Evolutionary conservation across 1,140 invertebrate genomes (phyloP), one percentile per base, ranked within the genome.

Genomic region (Drosophila erecta): DNA sequence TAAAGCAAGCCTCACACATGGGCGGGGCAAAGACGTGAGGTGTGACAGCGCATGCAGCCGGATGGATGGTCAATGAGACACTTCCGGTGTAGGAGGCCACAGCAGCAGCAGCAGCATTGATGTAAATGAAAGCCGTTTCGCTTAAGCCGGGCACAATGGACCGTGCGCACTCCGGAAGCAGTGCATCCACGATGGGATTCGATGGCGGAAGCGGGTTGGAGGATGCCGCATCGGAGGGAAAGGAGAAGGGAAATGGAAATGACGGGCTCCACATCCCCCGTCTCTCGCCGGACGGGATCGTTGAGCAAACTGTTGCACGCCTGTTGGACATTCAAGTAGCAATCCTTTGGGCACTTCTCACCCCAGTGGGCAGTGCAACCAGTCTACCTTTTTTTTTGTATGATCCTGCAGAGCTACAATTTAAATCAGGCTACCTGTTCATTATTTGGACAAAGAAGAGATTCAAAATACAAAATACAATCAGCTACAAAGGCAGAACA

Each of bases 21-120:
- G 93, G 93, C 95, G 96, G 96, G 55, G 93, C 93, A 1, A 94
- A 94, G 67, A 96, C 95, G 79, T 96, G 95, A 5, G 96, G 96
- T 1, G 95, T 96, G 8, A 96, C 93, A 4, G 96, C 95, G 93
- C 94, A 96, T 0, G 95, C 94, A 14, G 94, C 93, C 47, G 96
- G 96, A 91, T 94, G 95, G 10, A 95, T 96, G 49, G 95, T 94
- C 37, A 93, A 92, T 41, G 94, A 94, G 41, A 96, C 91, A n/a
- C 95, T 95, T 56, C 94, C 94, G 7, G 94, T 94, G 91, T 96
- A 96, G 81, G 79, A 96, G 94, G n/a, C 20, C 60, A 53, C 64
- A 67, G 94, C 95, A n/a, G 96, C 95, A 41, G 95, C 96, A n/a
- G 96, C 95, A 41, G 95, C 96, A 90, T 96, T 96, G 57, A 96